Base-by-base conservation (phyloP, 2,888 invertebrate species). In the Tetheella fluctuosa region DNA sequence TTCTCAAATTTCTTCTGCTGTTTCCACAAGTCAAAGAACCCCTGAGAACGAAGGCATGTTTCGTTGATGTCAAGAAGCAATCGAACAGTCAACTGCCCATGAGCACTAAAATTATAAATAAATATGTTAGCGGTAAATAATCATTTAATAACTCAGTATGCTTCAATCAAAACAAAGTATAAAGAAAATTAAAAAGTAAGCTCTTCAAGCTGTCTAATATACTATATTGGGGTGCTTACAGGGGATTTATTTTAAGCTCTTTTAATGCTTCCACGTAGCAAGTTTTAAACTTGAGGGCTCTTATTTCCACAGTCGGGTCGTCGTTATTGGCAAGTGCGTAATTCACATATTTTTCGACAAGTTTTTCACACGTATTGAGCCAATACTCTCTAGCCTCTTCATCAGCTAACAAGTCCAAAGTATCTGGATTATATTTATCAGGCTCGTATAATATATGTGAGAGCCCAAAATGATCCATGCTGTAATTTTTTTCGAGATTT, bases 61-160 rank as follows among this genome's bases (percentile, higher is more conserved):
- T 98, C 98, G 78, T 98, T 97, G 74, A 98, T 96, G 86, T 99
- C 98, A 74, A 99, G 93, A 68, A 99, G 94, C 81, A 97, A 96
- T 80, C 99, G 94, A 67, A 99, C 97, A 65, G 98, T 98, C 75
- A 99, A 94, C 64, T 96, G 96, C 63, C 97, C 97, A 61, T 97
- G 96, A 89, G 96, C 92, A 70, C 93, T 93, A 80, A 81, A 91
- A 88, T 71, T 68, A 73, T 64, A 77, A 74, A 77, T 66, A 62
- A 58, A 60, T 39, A 52, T 8, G n/a, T 54, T 54, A 25, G 25
- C 25, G 6, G 6, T n/a, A n/a, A n/a, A n/a, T n/a, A 2, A 25
- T 25, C 6, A 25, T 25, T 25, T 25, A 25, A 25, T 6, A 25
- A 25, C 2, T 25, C 6, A 25, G 2, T 25, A 52, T 30, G n/a